A percentile compares a stretch with the other conserved stretches of the same genome.
Conservation (phyloP, 2,797 vertebrate species). For the Decapterus maruadsi region DNA sequence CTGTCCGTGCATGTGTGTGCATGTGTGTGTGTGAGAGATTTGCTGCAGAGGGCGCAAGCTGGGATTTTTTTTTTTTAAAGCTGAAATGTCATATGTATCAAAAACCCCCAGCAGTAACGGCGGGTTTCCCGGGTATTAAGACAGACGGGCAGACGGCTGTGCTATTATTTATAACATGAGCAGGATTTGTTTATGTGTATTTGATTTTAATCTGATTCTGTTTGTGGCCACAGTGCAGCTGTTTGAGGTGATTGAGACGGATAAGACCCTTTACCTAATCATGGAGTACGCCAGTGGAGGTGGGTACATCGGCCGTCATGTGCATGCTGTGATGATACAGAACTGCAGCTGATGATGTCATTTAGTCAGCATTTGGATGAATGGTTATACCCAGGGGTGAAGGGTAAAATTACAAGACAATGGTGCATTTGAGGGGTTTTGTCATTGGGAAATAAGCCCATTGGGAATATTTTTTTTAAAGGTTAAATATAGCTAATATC, state of each 20-base stretch:
- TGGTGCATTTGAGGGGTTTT: no score
- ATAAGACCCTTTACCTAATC: constrained; percentile 95
- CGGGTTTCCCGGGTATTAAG: constrained; percentile 39
- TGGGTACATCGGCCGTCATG: constrained; percentile 69
- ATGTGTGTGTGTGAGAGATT: constrained; percentile 4
- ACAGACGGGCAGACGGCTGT: constrained; percentile 40
- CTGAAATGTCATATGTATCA: constrained; percentile 65
- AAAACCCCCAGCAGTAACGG: constrained; percentile 47
- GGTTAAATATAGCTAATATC: background rate
- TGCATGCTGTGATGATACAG: background rate
- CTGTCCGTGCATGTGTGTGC: background rate
- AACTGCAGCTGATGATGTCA: background rate
- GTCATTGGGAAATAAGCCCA: no score
- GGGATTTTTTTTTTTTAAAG: constrained; percentile 57
- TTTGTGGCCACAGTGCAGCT: constrained; percentile 89
- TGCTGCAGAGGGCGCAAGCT: constrained; percentile 59
- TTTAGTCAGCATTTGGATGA: background rate
- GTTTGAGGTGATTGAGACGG: constrained; percentile 95
- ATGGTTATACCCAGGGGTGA: background rate
- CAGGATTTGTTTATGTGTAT: constrained; percentile 49
- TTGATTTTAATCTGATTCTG: constrained; percentile 60
- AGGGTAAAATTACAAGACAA: background rate
- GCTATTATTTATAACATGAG: constrained; percentile 36
- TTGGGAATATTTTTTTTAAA: no score
- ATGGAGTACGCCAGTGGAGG: constrained; percentile 97